Percentiles rank a stretch among this genome's conserved stretches.
phyloP scores from a whole-genome alignment of 1,140 invertebrate genomes.

The Ridgeia piscesae region DNA sequence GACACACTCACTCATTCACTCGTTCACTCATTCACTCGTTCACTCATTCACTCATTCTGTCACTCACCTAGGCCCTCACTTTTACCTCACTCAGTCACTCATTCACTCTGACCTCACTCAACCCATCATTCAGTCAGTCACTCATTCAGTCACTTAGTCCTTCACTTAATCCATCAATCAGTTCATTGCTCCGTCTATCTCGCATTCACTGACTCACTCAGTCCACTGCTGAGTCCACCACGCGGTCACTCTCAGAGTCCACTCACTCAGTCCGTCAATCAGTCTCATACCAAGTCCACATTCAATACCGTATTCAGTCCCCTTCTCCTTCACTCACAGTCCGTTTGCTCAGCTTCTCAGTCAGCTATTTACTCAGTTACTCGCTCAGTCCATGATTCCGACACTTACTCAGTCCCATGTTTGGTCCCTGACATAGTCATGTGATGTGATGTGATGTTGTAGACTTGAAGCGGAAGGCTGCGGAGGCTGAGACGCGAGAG shows the following conservation, averaged over 20 bases:
- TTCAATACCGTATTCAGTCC: too few species aligned
- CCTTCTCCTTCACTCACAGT: too few species aligned
- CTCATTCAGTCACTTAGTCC: not conserved
- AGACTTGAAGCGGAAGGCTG: slow-evolving; percentile 27
- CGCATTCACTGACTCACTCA: not conserved
- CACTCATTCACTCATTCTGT: not conserved
- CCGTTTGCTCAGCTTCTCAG: too few species aligned
- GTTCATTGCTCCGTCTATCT: not conserved
- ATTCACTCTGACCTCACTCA: too few species aligned
- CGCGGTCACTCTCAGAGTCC: not conserved
- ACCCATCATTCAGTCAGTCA: too few species aligned
- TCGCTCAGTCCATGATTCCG: too few species aligned
- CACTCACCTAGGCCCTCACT: not conserved
- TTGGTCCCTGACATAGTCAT: too few species aligned
- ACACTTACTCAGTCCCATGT: too few species aligned
- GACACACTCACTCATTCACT: not conserved
- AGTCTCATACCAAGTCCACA: not conserved
- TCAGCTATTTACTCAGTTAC: too few species aligned
- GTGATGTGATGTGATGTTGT: not conserved
- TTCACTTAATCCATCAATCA: not conserved
- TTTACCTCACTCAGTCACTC: not conserved
- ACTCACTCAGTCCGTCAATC: not conserved
- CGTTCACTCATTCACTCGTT: not conserved
- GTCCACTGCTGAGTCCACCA: not conserved
- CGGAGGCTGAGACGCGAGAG: slow-evolving; percentile 21